Evolutionary conservation across 64 coral and sea anemone species (phyloP).

Genomic region (Stylophora pistillata): DNA sequence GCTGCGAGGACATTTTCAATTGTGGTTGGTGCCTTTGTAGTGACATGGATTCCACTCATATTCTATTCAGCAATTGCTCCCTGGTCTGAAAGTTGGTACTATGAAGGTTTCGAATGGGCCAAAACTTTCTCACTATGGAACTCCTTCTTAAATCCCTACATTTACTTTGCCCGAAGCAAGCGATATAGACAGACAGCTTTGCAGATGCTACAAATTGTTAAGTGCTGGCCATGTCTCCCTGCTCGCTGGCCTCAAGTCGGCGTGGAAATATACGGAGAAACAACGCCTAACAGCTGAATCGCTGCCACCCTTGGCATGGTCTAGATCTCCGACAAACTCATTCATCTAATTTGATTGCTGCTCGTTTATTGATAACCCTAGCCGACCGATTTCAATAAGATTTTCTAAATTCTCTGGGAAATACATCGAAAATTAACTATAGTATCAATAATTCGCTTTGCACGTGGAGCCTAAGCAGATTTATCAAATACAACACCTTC

Average conservation of each 20-base stretch:
- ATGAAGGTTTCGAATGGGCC: constrained; percentile 29
- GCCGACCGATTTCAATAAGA: no score
- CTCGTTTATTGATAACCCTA: no score
- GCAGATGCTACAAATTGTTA: neutral
- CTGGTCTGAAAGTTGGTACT: neutral
- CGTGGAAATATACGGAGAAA: neutral
- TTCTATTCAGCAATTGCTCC: neutral
- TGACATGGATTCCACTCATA: constrained; percentile 38
- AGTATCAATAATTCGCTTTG: no score
- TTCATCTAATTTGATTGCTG: no score
- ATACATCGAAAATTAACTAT: no score
- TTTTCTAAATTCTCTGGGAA: no score
- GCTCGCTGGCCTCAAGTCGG: neutral
- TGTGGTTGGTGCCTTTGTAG: constrained; percentile 37
- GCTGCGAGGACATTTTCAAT: constrained; percentile 48
- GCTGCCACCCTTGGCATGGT: neutral
- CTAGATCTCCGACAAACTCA: neutral
- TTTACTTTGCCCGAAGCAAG: constrained; percentile 43
- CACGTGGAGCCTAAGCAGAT: no score
- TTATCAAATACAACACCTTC: no score
- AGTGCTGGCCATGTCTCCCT: neutral
- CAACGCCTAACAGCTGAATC: neutral
- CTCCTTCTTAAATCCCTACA: constrained; percentile 53
- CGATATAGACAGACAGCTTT: constrained; percentile 5
- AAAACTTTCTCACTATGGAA: constrained; percentile 22